Percentiles rank a stretch among this genome's conserved stretches.
Conservation (phyloP, 1,140 invertebrate genomes). For the Pogonomyrmex barbatus region DNA sequence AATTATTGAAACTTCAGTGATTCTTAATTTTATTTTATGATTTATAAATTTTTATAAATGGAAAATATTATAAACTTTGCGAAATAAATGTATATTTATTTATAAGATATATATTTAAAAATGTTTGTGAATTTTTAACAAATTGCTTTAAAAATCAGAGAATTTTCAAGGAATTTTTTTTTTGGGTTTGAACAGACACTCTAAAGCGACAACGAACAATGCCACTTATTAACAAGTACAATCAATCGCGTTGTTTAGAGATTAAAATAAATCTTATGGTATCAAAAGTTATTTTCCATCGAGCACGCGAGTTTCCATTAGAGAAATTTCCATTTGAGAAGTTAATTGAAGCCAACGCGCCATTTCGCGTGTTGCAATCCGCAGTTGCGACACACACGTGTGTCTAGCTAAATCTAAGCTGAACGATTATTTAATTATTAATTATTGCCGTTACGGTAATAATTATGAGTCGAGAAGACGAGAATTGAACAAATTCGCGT, state of each 20-base stretch:
- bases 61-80: no score
- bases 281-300: not conserved
- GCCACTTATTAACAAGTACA: conserved; percentile 3
- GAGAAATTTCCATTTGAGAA: not conserved
- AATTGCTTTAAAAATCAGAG: no score
- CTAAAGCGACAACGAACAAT: no score
- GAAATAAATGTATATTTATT: no score
- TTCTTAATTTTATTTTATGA: no score
- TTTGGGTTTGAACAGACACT: no score
- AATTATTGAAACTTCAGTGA: no score
- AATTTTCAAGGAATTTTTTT: no score
- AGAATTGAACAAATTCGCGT: not conserved
- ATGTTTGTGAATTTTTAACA: no score
- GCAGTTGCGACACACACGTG: not conserved
- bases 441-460: not conserved
- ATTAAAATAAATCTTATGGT: not conserved
- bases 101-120: no score
- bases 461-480: not conserved
- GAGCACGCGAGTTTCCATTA: not conserved
- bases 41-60: no score
- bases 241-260: not conserved
- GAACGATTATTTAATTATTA: not conserved
- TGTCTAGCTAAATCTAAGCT: not conserved
- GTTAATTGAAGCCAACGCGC: not conserved
- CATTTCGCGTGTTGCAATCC: not conserved